Base-by-base conservation (phyloP, 1,140 invertebrate genomes). In the Polyergus mexicanus region DNA sequence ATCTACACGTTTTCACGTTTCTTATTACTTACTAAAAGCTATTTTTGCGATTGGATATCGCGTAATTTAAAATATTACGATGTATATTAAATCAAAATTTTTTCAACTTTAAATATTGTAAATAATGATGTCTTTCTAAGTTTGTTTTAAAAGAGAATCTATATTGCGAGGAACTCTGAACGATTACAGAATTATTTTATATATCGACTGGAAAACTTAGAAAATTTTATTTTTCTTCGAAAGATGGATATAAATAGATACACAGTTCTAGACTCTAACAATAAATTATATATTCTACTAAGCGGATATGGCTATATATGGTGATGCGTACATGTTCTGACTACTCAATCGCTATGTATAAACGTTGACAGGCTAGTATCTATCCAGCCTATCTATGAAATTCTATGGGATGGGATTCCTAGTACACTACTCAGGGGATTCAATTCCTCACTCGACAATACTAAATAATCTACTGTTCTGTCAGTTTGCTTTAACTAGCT, bases 381-480 rank as follows among this genome's bases (percentile, higher is more conserved):
- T 51, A 51, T 13, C 47, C 44, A 84, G 63, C 54, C 81, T 47
- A 72, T 69, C 41, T 69, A 28, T 76, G 54, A 72, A 51, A 76
- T 11, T 86, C 85, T 86, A 86, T 84, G 54, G 71, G 80, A 62
- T 8, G 16, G 63, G 71, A 87, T 81, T 83, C 22, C 2, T 44
- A 69, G 56, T 66, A 38, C 5, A 69, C 77, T 84, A 87, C 63
- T 86, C 58, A 32, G 11, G 54, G 38, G n/a, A 60, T 11, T 87
- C 71, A 51, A 87, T 84, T 84, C 28, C 47, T 56, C 44, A 44
- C 16, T 60, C 35, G 38, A 56, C 63, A 66, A 35, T 62, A 60
- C 85, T 87, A 76, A 62, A n/a, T 84, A 74, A 22, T 86, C 85
- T 86, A 86, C 85, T 51, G 10, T 65, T 63, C 16, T 47, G 44